Percentiles rank a stretch among this genome's conserved stretches.
phyloP scores from a whole-genome alignment of 2,113 vertebrate genomes.

The Misgurnus mizolepis region DNA sequence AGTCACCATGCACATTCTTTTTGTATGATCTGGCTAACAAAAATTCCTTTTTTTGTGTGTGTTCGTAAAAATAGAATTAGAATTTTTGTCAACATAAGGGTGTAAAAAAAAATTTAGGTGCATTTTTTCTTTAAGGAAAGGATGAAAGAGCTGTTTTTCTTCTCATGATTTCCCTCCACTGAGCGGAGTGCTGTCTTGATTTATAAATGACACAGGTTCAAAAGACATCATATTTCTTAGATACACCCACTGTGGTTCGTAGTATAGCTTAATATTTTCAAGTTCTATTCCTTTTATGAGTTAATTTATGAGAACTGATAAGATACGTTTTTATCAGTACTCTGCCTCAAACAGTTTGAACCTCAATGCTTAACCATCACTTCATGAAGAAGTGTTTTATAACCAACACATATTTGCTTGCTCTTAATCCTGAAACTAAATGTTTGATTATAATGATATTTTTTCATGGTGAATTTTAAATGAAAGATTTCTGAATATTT shows the following conservation, averaged over 20 bases:
- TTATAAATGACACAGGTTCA: background rate
- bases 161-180: background rate
- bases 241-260: too few species aligned
- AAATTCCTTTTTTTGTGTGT: too few species aligned
- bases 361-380: background rate
- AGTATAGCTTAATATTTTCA: background rate
- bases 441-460: constrained; percentile 37
- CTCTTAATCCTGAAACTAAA: background rate
- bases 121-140: too few species aligned
- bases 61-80: too few species aligned
- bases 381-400: background rate
- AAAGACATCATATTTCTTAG: background rate
- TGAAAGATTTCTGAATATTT: constrained; percentile 45
- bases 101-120: too few species aligned
- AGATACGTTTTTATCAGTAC: background rate
- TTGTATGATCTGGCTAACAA: too few species aligned
- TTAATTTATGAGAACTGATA: background rate
- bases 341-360: background rate
- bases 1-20: too few species aligned
- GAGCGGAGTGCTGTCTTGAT: background rate
- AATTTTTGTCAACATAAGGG: too few species aligned
- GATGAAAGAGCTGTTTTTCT: too few species aligned
- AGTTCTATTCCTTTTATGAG: background rate
- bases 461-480: constrained; percentile 29
- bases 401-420: background rate